Evolutionary conservation across 2,888 invertebrate species (phyloP).

Genomic region (Galeruca laticollis): DNA sequence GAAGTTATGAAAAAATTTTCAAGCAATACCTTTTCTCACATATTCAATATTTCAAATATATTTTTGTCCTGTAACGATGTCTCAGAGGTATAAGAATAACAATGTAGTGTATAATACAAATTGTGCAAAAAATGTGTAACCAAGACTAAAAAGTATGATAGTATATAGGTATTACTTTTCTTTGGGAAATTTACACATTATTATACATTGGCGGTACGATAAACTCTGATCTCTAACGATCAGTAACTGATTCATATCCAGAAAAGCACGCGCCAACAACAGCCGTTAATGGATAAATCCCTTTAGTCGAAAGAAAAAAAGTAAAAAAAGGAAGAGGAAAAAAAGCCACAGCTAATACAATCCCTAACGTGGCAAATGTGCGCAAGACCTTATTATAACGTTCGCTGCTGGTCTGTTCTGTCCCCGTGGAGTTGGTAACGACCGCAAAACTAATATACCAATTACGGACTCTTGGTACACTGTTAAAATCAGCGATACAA

Average conservation of each 20-base stretch:
- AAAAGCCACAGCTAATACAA: constrained; percentile 29
- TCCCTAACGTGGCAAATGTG: constrained; percentile 40
- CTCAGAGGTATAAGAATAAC: too few species aligned
- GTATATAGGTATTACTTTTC: not conserved
- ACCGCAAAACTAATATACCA: constrained; percentile 67
- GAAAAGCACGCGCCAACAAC: constrained; percentile 28
- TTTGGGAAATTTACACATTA: not conserved
- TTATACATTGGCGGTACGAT: not conserved
- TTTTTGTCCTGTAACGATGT: too few species aligned
- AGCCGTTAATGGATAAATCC: constrained; percentile 30
- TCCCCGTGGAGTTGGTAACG: constrained; percentile 63
- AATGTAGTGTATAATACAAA: too few species aligned
- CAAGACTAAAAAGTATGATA: not conserved
- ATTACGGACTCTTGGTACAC: constrained; percentile 60
- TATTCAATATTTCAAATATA: too few species aligned
- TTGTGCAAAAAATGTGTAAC: not conserved
- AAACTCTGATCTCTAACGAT: constrained; percentile 20
- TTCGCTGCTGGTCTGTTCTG: constrained; percentile 21
- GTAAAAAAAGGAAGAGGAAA: not conserved
- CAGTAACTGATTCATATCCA: constrained; percentile 22
- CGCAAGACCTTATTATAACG: constrained; percentile 44
- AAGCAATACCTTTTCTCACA: too few species aligned
- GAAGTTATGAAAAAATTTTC: too few species aligned
- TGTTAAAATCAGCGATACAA: constrained; percentile 16
- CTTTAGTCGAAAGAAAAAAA: constrained; percentile 19